Conservation (phyloP, 2,888 invertebrate genomes). For the Drepanosiphum platanoidis region DNA sequence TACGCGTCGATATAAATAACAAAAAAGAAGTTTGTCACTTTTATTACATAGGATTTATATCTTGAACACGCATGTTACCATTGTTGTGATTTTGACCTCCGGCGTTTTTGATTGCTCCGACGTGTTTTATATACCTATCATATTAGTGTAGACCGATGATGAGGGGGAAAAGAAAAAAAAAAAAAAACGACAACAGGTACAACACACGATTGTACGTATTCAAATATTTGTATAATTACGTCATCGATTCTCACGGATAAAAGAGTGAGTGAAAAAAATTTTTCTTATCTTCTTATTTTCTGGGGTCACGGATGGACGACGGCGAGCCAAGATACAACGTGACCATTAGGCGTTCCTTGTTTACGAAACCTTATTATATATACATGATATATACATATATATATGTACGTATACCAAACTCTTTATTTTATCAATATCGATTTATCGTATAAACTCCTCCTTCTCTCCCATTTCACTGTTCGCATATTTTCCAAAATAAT, state of each 20-base stretch:
- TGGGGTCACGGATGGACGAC: conserved; percentile 44
- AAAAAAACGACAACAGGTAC: conserved; percentile 26
- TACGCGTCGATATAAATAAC: background rate
- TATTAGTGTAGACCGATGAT: conserved; percentile 30
- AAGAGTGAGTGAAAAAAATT: conserved; percentile 27
- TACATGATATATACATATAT: conserved; percentile 11
- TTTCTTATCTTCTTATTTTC: conserved; percentile 47
- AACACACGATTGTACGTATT: conserved; percentile 51
- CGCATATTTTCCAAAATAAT: conserved; percentile 26
- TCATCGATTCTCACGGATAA: conserved; percentile 54
- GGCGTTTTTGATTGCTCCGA: conserved; percentile 19
- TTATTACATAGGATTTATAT: background rate
- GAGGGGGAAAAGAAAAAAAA: conserved; percentile 9
- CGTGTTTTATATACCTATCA: conserved; percentile 33
- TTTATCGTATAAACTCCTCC: conserved; percentile 37
- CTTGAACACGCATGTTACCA: background rate
- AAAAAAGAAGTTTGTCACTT: background rate
- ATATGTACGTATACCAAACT: conserved; percentile 18
- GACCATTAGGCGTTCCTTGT: conserved; percentile 57
- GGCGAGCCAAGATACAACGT: conserved; percentile 42
- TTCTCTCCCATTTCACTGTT: background rate
- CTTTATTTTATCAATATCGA: conserved; percentile 50
- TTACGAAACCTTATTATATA: conserved; percentile 38
- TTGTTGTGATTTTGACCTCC: conserved; percentile 40
- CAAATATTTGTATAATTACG: conserved; percentile 58